These are phyloP conservation scores for Cyprinodon diabolis DNA, from an alignment of 2,797 vertebrate species.

Conservation along the genomic window DNA sequence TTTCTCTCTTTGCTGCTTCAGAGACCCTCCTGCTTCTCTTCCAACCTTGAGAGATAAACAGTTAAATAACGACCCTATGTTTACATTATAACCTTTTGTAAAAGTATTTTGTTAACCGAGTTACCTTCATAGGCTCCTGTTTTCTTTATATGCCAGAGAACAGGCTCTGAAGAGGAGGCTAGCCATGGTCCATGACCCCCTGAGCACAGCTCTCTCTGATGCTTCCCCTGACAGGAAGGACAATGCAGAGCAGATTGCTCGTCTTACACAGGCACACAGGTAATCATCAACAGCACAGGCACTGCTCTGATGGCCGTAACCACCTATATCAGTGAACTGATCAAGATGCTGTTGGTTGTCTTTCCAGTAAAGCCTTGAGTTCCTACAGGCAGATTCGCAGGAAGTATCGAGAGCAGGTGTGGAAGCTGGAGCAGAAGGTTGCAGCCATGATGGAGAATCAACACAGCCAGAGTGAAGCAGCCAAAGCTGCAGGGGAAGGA, in stretches of 20 bases:
- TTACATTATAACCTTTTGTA: background rate
- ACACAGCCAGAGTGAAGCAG: slow-evolving; percentile 62
- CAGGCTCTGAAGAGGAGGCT: slow-evolving; percentile 77
- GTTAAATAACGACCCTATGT: background rate
- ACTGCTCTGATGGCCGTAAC: background rate
- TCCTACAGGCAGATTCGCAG: slow-evolving; percentile 84
- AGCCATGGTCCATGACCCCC: slow-evolving; percentile 74
- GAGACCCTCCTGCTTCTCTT: slow-evolving; percentile 22
- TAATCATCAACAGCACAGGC: slow-evolving; percentile 23
- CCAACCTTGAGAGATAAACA: slow-evolving; percentile 34
- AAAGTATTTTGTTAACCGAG: slow-evolving; percentile 10
- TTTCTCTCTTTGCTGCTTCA: slow-evolving; percentile 22
- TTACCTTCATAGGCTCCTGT: background rate
- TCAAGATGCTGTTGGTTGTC: background rate
- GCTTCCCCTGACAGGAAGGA: slow-evolving; percentile 67
- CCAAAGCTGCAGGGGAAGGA: slow-evolving; percentile 62
- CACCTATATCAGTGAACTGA: background rate
- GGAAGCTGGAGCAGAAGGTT: slow-evolving; percentile 84
- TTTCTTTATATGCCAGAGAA: slow-evolving; percentile 62
- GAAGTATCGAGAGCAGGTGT: slow-evolving; percentile 87
- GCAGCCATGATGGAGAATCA: slow-evolving; percentile 80
- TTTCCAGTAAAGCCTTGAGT: slow-evolving; percentile 82
- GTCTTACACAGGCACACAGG: slow-evolving; percentile 79
- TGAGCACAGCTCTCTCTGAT: slow-evolving; percentile 73
- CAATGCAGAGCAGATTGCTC: slow-evolving; percentile 73